Percentiles rank a stretch among this genome's conserved stretches.
Conservation (phyloP, 2,797 vertebrate species). For the Acridotheres tristis region DNA sequence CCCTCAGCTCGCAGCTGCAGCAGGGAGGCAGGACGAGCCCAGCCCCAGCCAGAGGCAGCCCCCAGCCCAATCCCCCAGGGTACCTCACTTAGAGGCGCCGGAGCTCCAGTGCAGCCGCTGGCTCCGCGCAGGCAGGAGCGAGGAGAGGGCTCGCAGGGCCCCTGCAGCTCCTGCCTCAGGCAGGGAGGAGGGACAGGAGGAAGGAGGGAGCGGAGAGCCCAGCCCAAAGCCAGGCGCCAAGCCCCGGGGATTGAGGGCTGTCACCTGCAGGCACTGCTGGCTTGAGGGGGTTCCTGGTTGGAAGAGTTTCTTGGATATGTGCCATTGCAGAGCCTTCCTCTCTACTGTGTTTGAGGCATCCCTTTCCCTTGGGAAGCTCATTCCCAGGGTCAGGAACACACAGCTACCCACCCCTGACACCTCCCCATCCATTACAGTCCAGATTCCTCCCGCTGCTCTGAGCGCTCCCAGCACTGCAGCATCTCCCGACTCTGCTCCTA, state of each 20-base stretch:
- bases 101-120: background rate
- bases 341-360: background rate
- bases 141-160: background rate
- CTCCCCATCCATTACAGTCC: too few species aligned
- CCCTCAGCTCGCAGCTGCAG: background rate
- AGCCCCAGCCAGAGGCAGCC: background rate
- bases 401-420: background rate
- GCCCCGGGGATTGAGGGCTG: background rate
- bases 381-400: background rate
- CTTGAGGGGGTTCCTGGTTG: accelerated
- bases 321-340: background rate
- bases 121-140: background rate
- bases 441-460: accelerated
- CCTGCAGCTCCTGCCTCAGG: background rate
- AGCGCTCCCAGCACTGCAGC: background rate
- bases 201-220: background rate
- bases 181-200: background rate
- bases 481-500: background rate
- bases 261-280: background rate
- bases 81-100: background rate
- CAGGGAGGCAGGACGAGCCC: background rate
- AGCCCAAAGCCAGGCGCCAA: background rate
- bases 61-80: accelerated
- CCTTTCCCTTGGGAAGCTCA: background rate
- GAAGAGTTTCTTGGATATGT: accelerated